A percentile compares a stretch with the other conserved stretches of the same genome.
These are phyloP conservation scores for Bujurquina vittata DNA, from an alignment of 2,113 vertebrate genomes.

Conservation along the genomic window DNA sequence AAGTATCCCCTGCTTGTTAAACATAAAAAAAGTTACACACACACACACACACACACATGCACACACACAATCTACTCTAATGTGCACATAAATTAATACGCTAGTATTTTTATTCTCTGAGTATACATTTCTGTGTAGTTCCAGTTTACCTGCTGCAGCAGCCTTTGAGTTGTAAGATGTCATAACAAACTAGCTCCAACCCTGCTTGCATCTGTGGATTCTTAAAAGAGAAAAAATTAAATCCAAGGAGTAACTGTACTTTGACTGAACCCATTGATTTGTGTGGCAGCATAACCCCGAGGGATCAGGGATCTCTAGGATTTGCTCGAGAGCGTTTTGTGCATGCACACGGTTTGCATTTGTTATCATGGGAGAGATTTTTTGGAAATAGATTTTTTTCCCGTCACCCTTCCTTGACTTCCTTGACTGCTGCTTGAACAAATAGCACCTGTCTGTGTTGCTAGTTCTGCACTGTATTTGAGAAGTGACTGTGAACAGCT, in stretches of 20 bases:
- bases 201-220: not conserved
- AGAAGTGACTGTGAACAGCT: slow-evolving; percentile 7
- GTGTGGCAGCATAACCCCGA: not conserved
- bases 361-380: slow-evolving; percentile 10
- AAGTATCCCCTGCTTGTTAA: not conserved
- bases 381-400: too few relatives aligned
- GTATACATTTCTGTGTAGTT: not conserved
- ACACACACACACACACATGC: not conserved
- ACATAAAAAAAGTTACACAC: too few relatives aligned
- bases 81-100: not conserved
- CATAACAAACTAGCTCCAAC: not conserved
- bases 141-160: not conserved
- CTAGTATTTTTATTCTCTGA: not conserved
- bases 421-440: slow-evolving; percentile 4
- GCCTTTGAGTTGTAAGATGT: not conserved
- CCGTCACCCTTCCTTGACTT: not conserved
- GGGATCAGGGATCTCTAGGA: slow-evolving; percentile 1
- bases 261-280: slow-evolving; percentile 3
- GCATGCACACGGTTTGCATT: not conserved
- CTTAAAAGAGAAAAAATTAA: not conserved
- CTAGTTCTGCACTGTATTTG: not conserved
- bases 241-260: not conserved
- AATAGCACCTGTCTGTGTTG: not conserved
- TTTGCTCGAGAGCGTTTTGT: slow-evolving; percentile 39
- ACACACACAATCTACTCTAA: not conserved